phyloP scores from a whole-genome alignment of 2,797 vertebrate genomes.

The Austrolebias charrua region DNA sequence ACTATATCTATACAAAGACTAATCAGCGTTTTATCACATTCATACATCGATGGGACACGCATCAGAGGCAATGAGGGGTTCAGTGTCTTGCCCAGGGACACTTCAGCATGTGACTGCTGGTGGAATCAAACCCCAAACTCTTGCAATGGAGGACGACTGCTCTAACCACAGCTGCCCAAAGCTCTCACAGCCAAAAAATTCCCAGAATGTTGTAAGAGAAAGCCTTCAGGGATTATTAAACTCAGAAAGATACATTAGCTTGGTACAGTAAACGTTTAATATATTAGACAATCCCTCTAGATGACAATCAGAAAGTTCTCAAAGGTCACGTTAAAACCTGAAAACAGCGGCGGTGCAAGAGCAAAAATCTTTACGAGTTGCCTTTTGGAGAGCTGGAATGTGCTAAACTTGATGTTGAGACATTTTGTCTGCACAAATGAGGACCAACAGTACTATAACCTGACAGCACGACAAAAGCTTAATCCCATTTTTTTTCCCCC shows the following conservation, averaged over 20 bases:
- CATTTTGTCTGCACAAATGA: background rate
- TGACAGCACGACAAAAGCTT: background rate
- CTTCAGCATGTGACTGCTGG: too few species aligned
- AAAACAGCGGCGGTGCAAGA: background rate
- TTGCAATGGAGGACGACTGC: too few species aligned
- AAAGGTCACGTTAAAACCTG: background rate
- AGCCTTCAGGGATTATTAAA: background rate
- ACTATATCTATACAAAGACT: too few species aligned
- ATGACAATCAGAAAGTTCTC: conserved; percentile 1
- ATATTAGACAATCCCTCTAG: background rate
- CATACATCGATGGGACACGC: too few species aligned
- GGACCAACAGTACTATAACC: background rate
- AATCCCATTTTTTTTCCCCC: too few species aligned
- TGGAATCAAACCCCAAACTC: too few species aligned
- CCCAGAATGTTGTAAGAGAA: background rate
- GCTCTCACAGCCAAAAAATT: background rate
- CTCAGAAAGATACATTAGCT: background rate
- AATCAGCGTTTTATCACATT: too few species aligned
- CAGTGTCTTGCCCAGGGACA: too few species aligned
- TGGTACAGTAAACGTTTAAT: background rate
- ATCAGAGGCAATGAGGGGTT: too few species aligned
- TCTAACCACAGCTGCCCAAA: background rate
- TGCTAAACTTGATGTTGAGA: background rate
- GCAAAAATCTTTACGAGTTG: background rate
- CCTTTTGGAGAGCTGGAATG: background rate